phyloP scores from a whole-genome alignment of 2,797 vertebrate species.

The Otolemur crassicaudatus region DNA sequence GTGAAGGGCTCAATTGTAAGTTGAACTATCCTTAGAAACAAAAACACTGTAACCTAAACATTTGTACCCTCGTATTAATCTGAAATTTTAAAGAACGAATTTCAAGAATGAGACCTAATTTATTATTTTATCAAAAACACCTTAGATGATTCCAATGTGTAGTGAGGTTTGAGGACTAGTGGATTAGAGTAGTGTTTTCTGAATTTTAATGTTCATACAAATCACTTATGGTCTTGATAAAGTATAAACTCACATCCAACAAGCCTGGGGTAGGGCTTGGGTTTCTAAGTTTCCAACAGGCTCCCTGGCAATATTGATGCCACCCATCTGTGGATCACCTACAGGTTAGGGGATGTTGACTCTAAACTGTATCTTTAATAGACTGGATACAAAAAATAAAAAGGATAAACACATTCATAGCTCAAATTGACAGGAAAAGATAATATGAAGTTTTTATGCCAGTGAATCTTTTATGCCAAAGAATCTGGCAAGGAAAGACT shows the following conservation, averaged over 20 bases:
- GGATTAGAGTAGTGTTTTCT: background rate
- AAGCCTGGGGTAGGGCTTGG: background rate
- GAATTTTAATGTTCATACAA: background rate
- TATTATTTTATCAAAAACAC: background rate
- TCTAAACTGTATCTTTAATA: background rate
- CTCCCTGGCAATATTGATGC: background rate
- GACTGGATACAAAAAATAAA: background rate
- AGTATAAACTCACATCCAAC: background rate
- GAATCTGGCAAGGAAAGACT: background rate
- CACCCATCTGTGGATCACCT: background rate
- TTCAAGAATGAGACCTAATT: background rate
- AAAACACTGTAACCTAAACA: no score
- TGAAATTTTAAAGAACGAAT: background rate
- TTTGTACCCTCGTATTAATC: no score
- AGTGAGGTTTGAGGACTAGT: background rate
- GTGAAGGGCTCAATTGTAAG: no score
- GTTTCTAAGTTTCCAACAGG: background rate
- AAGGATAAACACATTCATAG: background rate
- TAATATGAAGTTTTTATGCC: background rate
- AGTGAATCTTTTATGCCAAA: background rate
- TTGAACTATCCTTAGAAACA: no score
- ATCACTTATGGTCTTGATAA: background rate
- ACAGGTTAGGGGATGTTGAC: background rate
- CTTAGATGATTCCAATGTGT: background rate
- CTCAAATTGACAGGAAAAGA: background rate